These are phyloP conservation scores for Diuraphis noxia DNA, from an alignment of 1,140 invertebrate genomes.

Conservation along the genomic window DNA sequence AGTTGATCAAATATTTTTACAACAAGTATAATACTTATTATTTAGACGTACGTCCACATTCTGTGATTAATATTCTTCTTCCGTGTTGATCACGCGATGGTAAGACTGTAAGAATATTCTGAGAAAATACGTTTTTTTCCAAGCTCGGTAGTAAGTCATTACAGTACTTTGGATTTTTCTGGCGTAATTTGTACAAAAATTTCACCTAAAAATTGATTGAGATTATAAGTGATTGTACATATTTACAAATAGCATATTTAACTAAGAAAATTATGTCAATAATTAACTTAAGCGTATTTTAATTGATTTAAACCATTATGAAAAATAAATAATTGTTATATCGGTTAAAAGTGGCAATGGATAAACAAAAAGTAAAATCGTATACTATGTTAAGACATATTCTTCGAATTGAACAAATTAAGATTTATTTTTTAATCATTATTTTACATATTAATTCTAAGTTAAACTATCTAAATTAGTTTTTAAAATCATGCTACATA, in stretches of 20 bases:
- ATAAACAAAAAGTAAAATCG: not conserved
- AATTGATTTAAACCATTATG: not conserved
- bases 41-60: conserved; percentile 64
- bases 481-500: not conserved
- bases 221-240: not conserved
- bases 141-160: conserved; percentile 62
- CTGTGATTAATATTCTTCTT: conserved; percentile 64
- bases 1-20: not conserved
- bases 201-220: conserved; percentile 63
- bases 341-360: not conserved
- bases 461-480: not conserved
- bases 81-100: conserved; percentile 65
- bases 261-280: not conserved
- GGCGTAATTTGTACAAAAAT: conserved; percentile 65
- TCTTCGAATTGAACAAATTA: not conserved
- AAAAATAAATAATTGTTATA: not conserved
- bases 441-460: not conserved
- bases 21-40: not conserved
- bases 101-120: conserved; percentile 65
- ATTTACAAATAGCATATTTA: not conserved
- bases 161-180: conserved; percentile 64
- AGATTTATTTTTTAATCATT: not conserved
- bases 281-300: not conserved
- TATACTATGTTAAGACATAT: not conserved
- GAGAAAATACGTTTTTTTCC: conserved; percentile 62